phyloP scores from a whole-genome alignment of 2,797 vertebrate genomes.

The Bufotes viridis region DNA sequence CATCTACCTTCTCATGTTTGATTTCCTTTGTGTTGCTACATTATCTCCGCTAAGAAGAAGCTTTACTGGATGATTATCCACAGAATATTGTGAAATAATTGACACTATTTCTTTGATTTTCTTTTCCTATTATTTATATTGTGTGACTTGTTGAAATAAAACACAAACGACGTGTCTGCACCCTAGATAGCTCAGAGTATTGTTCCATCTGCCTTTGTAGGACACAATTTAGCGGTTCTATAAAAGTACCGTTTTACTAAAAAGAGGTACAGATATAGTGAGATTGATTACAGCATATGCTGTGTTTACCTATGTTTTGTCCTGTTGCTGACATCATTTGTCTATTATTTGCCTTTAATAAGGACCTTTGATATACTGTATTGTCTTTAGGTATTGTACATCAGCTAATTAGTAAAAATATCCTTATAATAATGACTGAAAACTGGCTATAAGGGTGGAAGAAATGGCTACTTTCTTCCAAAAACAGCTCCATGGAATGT shows the following conservation, averaged over 20 bases:
- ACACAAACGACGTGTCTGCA: not conserved
- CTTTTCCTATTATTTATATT: not conserved
- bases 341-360: too few relatives aligned
- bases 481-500: too few relatives aligned
- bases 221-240: not conserved
- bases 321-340: too few relatives aligned
- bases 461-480: too few relatives aligned
- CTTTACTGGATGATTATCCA: not conserved
- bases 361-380: too few relatives aligned
- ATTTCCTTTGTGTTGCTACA: not conserved
- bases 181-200: not conserved
- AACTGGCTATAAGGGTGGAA: too few relatives aligned
- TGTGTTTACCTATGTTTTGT: not conserved
- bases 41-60: not conserved
- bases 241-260: not conserved
- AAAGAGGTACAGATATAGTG: not conserved
- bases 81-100: constrained; percentile 1
- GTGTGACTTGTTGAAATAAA: not conserved
- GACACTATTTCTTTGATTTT: not conserved
- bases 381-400: too few relatives aligned
- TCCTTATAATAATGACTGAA: too few relatives aligned
- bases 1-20: constrained; percentile 11
- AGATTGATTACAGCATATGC: not conserved
- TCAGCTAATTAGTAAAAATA: too few relatives aligned
- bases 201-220: not conserved